Evolutionary conservation across 2,888 invertebrate genomes (phyloP).

Genomic region (Carpatolechia fugitivella): DNA sequence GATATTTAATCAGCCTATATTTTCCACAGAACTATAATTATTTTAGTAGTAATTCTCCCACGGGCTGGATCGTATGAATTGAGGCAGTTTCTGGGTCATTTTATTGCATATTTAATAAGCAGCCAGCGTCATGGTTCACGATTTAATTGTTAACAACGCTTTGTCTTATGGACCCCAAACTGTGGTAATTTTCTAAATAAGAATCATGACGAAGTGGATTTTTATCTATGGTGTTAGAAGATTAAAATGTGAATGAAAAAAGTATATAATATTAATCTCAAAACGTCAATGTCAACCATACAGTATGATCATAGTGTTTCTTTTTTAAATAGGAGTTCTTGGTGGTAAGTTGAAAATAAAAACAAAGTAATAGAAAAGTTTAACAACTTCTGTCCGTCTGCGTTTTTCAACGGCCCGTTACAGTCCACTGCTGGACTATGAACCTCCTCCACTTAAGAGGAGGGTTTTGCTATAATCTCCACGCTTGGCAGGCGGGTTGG

Average conservation of each 20-base stretch:
- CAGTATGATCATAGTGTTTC: too few relatives aligned
- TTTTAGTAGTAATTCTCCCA: constrained; percentile 2
- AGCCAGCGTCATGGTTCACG: constrained; percentile 40
- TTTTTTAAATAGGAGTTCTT: too few relatives aligned
- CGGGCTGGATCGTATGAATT: neutral
- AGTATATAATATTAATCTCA: too few relatives aligned
- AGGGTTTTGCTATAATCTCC: too few relatives aligned
- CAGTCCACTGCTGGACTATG: too few relatives aligned
- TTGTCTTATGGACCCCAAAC: constrained; percentile 3
- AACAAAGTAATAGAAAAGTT: too few relatives aligned
- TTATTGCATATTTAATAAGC: constrained; percentile 49
- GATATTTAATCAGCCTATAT: neutral
- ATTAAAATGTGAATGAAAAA: neutral
- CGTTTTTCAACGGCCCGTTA: too few relatives aligned
- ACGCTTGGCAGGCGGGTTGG: too few relatives aligned
- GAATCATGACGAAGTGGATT: neutral
- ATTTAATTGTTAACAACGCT: constrained; percentile 36
- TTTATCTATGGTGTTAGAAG: neutral
- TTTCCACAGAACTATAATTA: neutral
- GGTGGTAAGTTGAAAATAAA: too few relatives aligned
- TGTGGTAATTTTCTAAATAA: neutral
- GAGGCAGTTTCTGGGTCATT: constrained; percentile 40
- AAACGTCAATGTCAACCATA: too few relatives aligned
- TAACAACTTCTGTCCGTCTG: too few relatives aligned
- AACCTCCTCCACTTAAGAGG: too few relatives aligned